Evolutionary conservation across 2,888 invertebrate genomes (phyloP).

Genomic region (Chrysolina haemoptera): DNA sequence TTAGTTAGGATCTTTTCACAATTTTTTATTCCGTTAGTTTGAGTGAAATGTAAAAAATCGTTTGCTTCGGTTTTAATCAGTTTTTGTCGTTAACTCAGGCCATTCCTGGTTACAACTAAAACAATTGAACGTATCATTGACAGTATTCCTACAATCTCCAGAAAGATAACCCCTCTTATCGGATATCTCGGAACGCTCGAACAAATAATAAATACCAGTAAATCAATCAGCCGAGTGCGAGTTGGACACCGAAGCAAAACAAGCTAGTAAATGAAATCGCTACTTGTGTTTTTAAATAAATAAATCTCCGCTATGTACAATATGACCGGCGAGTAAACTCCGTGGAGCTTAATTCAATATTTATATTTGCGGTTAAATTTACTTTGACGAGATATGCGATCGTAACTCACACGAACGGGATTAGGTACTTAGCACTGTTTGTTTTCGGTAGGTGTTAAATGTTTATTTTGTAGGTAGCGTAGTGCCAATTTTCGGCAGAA

Average conservation of each 20-base stretch:
- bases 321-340: conserved; percentile 56
- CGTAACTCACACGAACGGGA: conserved; percentile 52
- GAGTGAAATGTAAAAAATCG: too few species aligned
- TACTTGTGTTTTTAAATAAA: conserved; percentile 46
- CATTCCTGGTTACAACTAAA: not conserved
- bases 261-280: conserved; percentile 18
- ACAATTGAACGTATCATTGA: conserved; percentile 7
- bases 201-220: conserved; percentile 16
- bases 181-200: not conserved
- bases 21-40: too few species aligned
- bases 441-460: conserved; percentile 59
- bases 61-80: too few species aligned
- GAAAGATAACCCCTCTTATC: conserved; percentile 15
- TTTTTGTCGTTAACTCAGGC: too few species aligned
- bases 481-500: conserved; percentile 43
- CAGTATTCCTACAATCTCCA: not conserved
- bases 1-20: too few species aligned
- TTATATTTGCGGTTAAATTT: conserved; percentile 64
- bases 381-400: conserved; percentile 59
- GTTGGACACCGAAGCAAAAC: conserved; percentile 5
- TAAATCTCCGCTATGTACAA: conserved; percentile 44
- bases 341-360: conserved; percentile 63
- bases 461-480: conserved; percentile 56
- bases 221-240: conserved; percentile 25
- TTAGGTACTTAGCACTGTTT: conserved; percentile 60